Evolutionary conservation across 2,113 vertebrate species (phyloP), one percentile per base, ranked within the genome.

Genomic region (Acrocephalus arundinaceus): DNA sequence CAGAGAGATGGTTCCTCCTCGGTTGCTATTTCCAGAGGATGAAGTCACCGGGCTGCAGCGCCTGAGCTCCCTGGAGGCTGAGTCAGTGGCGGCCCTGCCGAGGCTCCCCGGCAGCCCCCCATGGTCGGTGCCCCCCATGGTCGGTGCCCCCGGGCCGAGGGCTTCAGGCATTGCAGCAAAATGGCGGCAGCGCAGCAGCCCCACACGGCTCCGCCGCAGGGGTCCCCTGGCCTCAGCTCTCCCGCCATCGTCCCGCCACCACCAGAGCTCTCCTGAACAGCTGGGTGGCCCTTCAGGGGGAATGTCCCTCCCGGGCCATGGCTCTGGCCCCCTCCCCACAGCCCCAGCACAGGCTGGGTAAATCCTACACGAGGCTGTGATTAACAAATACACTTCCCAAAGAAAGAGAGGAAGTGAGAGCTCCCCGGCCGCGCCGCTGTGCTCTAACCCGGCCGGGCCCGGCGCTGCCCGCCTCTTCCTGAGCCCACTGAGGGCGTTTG

Each of bases 11-110:
- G 75, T 76, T 85, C 87, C 84, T 95, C 84, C 89, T 59, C 10
- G 22, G 80, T 43, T 89, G 93, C 96, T 98, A 97, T 97, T 97
- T 95, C 93, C 83, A 96, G 95, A 37, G 11, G 82, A 90, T 97
- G 94, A 98, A 96, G 96, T 97, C 97, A 98, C 51, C 7, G 4
- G 71, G 86, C 92, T 90, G 91, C 73, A 65, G 85, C 3, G 48
- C 35, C 83, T 43, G 63, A 94, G 92, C 93, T 87, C 84, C 66
- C 93, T 1, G 4, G 45, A 58, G 90, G 85, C 73, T 94, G 96
- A 95, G 63, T 95, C 95, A 95, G 87, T 62, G 93, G 20, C 1
- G 43, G 85, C 63, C 80, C 11, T 5, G 16, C 65, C 10, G 37
- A n/a, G 55, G 73, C 13, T 13, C 86, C 5, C 3, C 83, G 18